Conservation (phyloP, 2,888 invertebrate species). For the Chalcis sispes region DNA sequence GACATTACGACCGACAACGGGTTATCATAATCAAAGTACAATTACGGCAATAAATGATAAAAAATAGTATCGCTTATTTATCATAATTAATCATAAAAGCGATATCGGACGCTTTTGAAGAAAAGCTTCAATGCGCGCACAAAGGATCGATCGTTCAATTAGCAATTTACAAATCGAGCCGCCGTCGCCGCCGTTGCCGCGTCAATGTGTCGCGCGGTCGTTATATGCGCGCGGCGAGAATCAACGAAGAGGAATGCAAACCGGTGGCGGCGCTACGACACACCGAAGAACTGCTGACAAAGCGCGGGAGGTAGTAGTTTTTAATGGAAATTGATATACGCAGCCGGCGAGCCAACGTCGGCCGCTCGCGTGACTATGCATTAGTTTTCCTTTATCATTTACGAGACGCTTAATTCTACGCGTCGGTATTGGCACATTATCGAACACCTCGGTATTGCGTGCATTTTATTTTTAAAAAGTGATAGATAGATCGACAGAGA, state of each 20-base stretch:
- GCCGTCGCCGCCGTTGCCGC: neutral
- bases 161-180: slow-evolving; percentile 9
- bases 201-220: neutral
- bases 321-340: slow-evolving; percentile 25
- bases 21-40: neutral
- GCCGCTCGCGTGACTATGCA: no score
- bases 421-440: no score
- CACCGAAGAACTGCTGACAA: neutral
- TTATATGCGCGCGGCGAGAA: neutral
- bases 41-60: neutral
- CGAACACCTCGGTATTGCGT: no score
- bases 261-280: neutral
- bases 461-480: no score
- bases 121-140: no score
- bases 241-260: slow-evolving; percentile 4
- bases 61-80: no score
- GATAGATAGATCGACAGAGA: no score
- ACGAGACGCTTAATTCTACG: no score
- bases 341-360: neutral
- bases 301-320: neutral
- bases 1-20: neutral
- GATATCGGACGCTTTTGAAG: no score
- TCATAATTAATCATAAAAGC: no score
- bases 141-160: slow-evolving; percentile 1
- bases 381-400: neutral